A percentile compares a stretch with the other conserved stretches of the same genome.
phyloP scores from a whole-genome alignment of 2,113 vertebrate genomes.

The Malurus elegans region DNA sequence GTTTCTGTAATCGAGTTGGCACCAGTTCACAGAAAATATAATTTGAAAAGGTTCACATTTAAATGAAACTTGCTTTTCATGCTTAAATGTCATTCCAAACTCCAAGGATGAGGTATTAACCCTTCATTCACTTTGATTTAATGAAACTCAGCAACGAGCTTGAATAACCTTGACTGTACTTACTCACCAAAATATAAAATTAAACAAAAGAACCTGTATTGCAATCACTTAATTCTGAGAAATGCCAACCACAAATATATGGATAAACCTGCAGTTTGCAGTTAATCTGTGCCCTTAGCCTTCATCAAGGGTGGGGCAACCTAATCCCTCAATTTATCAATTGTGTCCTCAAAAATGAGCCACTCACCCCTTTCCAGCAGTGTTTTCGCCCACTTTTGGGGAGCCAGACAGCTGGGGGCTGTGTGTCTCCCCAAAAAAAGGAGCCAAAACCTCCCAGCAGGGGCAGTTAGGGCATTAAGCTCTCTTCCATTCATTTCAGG shows the following conservation, averaged over 20 bases:
- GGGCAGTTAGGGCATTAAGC: neutral
- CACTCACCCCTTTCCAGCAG: neutral
- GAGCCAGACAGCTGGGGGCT: neutral
- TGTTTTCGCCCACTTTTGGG: rapidly evolving
- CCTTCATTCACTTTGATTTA: neutral
- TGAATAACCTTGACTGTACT: neutral
- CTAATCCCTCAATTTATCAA: neutral
- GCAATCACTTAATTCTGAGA: neutral
- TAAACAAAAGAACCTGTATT: neutral
- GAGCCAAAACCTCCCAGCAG: neutral
- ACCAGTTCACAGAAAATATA: constrained; percentile 45
- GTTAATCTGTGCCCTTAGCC: neutral
- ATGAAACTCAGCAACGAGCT: neutral
- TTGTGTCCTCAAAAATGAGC: neutral
- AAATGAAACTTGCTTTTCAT: constrained; percentile 36
- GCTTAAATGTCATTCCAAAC: constrained; percentile 23
- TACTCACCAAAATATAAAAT: neutral
- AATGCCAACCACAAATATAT: neutral
- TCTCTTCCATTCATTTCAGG: neutral
- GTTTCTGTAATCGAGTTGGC: constrained; percentile 44
- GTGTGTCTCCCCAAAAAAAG: neutral
- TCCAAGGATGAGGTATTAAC: constrained; percentile 33
- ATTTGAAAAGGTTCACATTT: constrained; percentile 59
- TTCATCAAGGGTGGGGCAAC: neutral
- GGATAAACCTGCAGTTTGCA: neutral